These are phyloP conservation scores for Andrena camellia DNA, from an alignment of 2,888 invertebrate genomes.

Conservation along the genomic window DNA sequence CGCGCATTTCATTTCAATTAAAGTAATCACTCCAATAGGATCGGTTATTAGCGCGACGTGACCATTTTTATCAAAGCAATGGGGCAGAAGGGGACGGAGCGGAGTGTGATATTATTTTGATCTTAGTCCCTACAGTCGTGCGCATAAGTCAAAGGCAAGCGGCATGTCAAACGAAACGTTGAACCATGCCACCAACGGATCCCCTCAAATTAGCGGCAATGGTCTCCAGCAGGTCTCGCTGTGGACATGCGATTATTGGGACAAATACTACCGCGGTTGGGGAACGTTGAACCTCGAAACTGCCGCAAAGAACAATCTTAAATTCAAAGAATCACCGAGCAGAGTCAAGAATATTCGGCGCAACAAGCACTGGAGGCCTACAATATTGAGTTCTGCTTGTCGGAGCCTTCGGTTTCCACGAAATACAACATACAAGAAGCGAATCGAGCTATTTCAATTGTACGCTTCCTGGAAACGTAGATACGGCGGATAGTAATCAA, in stretches of 20 bases:
- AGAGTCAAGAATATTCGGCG: background rate
- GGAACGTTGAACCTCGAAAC: constrained; percentile 76
- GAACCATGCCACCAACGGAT: constrained; percentile 64
- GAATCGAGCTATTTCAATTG: constrained; percentile 7
- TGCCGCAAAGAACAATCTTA: constrained; percentile 14
- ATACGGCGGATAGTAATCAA: constrained; percentile 29
- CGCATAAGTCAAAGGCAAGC: constrained; percentile 60
- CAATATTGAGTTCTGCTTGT: background rate
- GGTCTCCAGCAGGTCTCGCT: constrained; percentile 67
- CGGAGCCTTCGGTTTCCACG: background rate
- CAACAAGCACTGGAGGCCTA: background rate
- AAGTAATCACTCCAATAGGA: constrained; percentile 44
- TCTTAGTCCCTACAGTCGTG: constrained; percentile 49
- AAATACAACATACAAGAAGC: background rate
- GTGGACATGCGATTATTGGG: constrained; percentile 63
- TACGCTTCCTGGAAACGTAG: constrained; percentile 10
- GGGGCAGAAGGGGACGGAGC: background rate
- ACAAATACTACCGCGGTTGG: constrained; percentile 71
- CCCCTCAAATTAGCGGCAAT: constrained; percentile 72
- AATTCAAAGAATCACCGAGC: constrained; percentile 37
- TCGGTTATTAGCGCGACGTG: constrained; percentile 31
- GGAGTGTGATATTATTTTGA: constrained; percentile 44
- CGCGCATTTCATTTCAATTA: constrained; percentile 51
- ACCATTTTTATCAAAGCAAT: constrained; percentile 35
- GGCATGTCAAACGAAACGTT: constrained; percentile 64